Percentiles rank a stretch among this genome's conserved stretches.
Evolutionary conservation across 2,113 vertebrate species (phyloP).

Genomic region (Podocnemis expansa): DNA sequence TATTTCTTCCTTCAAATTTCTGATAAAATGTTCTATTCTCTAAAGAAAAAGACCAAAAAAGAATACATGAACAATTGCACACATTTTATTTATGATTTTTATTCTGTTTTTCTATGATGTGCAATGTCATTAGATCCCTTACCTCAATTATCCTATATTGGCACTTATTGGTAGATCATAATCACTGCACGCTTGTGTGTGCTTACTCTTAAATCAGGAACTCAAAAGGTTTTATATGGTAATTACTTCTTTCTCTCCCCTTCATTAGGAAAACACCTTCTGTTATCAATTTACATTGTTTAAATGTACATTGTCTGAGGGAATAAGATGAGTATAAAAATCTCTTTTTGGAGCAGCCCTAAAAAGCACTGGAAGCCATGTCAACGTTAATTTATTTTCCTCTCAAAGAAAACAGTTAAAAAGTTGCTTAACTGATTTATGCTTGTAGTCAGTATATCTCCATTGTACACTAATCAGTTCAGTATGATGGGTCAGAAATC

Average conservation of each 20-base stretch:
- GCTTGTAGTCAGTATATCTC: not conserved
- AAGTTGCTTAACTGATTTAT: not conserved
- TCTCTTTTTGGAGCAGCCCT: not conserved
- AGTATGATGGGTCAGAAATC: not conserved
- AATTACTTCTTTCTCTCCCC: not conserved
- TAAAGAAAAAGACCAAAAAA: not conserved
- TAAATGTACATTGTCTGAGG: not conserved
- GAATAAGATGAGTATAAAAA: not conserved
- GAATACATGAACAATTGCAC: not conserved
- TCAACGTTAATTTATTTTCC: not conserved
- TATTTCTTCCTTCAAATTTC: not conserved
- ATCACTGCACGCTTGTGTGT: not conserved
- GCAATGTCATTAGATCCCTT: not conserved
- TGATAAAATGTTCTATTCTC: not conserved
- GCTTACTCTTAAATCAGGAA: not conserved
- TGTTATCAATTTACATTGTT: not conserved
- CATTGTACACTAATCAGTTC: not conserved
- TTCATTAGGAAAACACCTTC: not conserved
- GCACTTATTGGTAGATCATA: conserved; percentile 71
- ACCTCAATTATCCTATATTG: conserved; percentile 71
- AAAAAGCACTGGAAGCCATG: not conserved
- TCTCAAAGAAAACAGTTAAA: not conserved
- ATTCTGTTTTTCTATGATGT: not conserved
- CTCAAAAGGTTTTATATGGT: not conserved
- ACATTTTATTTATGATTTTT: not conserved